A percentile compares a stretch with the other conserved stretches of the same genome.
phyloP scores from a whole-genome alignment of 2,888 invertebrate species.

The Drosophila niveifrons region DNA sequence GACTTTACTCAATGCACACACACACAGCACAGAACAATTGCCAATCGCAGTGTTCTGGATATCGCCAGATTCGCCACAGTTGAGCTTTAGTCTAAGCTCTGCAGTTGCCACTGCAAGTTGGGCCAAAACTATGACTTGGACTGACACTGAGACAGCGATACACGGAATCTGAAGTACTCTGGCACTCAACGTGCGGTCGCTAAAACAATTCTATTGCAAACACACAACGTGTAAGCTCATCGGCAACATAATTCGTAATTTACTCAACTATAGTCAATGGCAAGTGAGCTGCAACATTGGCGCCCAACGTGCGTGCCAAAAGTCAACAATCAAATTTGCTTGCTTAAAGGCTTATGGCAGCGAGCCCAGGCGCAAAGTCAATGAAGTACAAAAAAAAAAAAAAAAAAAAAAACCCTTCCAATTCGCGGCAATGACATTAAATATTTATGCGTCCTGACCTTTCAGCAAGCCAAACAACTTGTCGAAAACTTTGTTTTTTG shows the following conservation, averaged over 20 bases:
- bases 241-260: no score
- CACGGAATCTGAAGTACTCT: neutral
- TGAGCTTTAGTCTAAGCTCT: neutral
- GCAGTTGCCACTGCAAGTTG: neutral
- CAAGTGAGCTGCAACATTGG: neutral
- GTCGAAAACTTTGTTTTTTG: constrained; percentile 46
- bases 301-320: constrained; percentile 12
- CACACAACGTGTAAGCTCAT: no score
- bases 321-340: constrained; percentile 6
- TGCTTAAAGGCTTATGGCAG: constrained; percentile 48
- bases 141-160: neutral
- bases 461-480: constrained; percentile 53
- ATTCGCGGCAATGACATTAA: constrained; percentile 67
- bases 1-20: neutral
- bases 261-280: no score
- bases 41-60: neutral
- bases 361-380: constrained; percentile 39
- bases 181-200: neutral
- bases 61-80: neutral
- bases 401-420: constrained; percentile 14
- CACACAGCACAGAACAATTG: neutral
- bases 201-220: neutral
- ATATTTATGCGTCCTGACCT: constrained; percentile 67
- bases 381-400: constrained; percentile 29
- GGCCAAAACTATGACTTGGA: neutral